Percentiles rank a stretch among this genome's conserved stretches.
Evolutionary conservation across 2,113 vertebrate genomes (phyloP).

Genomic region (Pipa parva): DNA sequence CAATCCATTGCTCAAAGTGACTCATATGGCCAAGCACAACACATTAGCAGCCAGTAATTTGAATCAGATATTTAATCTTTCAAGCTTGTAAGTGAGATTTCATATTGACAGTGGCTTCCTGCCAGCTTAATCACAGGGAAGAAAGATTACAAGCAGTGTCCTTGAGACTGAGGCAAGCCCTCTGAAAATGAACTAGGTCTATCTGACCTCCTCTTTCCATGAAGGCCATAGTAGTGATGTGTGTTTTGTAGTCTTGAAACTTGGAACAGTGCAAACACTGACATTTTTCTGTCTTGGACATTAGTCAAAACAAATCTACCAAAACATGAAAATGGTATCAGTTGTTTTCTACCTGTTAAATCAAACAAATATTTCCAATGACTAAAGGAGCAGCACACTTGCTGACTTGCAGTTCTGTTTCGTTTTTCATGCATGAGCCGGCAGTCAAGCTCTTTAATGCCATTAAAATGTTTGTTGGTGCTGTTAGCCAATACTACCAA

Average conservation of each 20-base stretch:
- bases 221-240: conserved; percentile 18
- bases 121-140: conserved; percentile 63
- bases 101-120: conserved; percentile 60
- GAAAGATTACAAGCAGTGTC: conserved; percentile 56
- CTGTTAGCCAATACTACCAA: too few relatives aligned
- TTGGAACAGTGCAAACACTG: conserved; percentile 21
- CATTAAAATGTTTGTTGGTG: too few relatives aligned
- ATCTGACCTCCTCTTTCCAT: conserved; percentile 8
- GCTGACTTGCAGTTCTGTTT: too few relatives aligned
- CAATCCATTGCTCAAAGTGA: conserved; percentile 48
- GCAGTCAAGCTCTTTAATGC: too few relatives aligned
- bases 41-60: conserved; percentile 70
- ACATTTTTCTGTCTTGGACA: conserved; percentile 23
- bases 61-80: conserved; percentile 78
- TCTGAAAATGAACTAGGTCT: conserved; percentile 39
- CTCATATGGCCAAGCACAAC: conserved; percentile 67
- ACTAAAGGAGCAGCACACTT: too few relatives aligned
- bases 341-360: conserved; percentile 14
- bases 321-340: conserved; percentile 21
- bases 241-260: conserved; percentile 10
- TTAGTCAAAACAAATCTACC: conserved; percentile 25
- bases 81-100: conserved; percentile 66
- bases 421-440: too few relatives aligned
- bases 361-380: neutral
- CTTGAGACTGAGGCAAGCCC: conserved; percentile 53